phyloP scores from a whole-genome alignment of 2,113 vertebrate genomes.

The Paradoxurus hermaphroditus region DNA sequence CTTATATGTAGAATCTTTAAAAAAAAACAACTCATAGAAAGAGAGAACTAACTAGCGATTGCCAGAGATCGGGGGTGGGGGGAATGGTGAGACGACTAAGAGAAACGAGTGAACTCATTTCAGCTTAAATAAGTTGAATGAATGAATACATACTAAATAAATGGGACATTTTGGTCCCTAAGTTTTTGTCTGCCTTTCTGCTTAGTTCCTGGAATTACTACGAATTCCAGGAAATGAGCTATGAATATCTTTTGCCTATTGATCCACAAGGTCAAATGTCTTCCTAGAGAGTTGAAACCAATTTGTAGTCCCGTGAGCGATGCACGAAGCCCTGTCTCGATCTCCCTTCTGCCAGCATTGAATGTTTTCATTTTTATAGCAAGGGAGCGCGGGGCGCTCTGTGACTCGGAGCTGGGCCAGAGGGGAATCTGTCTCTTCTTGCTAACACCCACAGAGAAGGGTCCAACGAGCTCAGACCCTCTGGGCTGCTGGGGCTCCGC shows the following conservation, averaged over 20 bases:
- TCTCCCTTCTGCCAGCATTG: not conserved
- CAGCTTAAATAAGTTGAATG: not conserved
- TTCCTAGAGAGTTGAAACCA: not conserved
- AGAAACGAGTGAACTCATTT: not conserved
- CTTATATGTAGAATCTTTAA: too few relatives aligned
- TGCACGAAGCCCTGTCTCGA: not conserved
- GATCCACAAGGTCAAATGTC: not conserved
- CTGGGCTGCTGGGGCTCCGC: not conserved
- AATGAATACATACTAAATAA: not conserved
- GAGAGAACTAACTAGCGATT: not conserved
- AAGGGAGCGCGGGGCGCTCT: fast-evolving
- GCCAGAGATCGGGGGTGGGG: not conserved
- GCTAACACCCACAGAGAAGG: not conserved
- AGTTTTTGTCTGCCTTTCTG: not conserved
- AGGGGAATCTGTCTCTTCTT: not conserved
- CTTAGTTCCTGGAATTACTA: not conserved
- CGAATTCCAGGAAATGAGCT: not conserved
- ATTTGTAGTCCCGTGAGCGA: not conserved
- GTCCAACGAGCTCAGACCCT: not conserved
- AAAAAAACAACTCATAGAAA: too few relatives aligned
- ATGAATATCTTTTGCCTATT: not conserved
- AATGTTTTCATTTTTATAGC: not conserved
- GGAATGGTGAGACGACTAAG: not conserved
- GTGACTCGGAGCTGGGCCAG: not conserved
- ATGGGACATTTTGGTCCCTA: not conserved